Percentiles rank a stretch among this genome's conserved stretches.
These are phyloP conservation scores for Tiliacea citrago DNA, from an alignment of 2,888 invertebrate species.

Conservation along the genomic window DNA sequence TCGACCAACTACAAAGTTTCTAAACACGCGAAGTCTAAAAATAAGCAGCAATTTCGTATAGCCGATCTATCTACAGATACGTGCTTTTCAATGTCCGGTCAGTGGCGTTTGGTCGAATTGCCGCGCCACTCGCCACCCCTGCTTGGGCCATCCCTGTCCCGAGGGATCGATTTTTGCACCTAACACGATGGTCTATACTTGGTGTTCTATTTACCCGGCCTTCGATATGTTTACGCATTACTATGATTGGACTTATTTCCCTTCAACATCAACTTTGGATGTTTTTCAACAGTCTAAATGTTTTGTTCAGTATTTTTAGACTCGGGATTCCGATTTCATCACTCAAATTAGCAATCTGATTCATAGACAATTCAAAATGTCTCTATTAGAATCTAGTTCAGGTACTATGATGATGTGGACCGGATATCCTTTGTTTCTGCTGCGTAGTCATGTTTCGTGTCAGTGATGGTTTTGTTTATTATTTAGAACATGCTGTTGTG, in stretches of 20 bases:
- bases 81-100: slow-evolving; percentile 78
- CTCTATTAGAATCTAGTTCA: slow-evolving; percentile 61
- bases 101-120: slow-evolving; percentile 74
- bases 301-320: slow-evolving; percentile 46
- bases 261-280: slow-evolving; percentile 38
- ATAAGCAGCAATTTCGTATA: slow-evolving; percentile 75
- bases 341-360: slow-evolving; percentile 57
- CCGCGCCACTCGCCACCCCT: slow-evolving; percentile 70
- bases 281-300: slow-evolving; percentile 45
- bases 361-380: slow-evolving; percentile 67
- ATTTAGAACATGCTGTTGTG: slow-evolving; percentile 78
- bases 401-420: slow-evolving; percentile 73
- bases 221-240: slow-evolving; percentile 36
- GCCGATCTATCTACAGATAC: slow-evolving; percentile 76
- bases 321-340: slow-evolving; percentile 46
- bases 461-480: slow-evolving; percentile 84
- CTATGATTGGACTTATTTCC: slow-evolving; percentile 31
- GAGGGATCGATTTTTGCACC: slow-evolving; percentile 38
- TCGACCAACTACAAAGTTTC: slow-evolving; percentile 70
- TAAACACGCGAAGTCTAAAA: slow-evolving; percentile 78
- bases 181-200: slow-evolving; percentile 18
- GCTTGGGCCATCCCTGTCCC: slow-evolving; percentile 59
- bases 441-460: slow-evolving; percentile 81
- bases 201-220: slow-evolving; percentile 25
- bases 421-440: slow-evolving; percentile 85